A percentile compares a stretch with the other conserved stretches of the same genome.
These are phyloP conservation scores for Syngnathoides biaculeatus DNA, from an alignment of 2,113 vertebrate species.

Conservation along the genomic window DNA sequence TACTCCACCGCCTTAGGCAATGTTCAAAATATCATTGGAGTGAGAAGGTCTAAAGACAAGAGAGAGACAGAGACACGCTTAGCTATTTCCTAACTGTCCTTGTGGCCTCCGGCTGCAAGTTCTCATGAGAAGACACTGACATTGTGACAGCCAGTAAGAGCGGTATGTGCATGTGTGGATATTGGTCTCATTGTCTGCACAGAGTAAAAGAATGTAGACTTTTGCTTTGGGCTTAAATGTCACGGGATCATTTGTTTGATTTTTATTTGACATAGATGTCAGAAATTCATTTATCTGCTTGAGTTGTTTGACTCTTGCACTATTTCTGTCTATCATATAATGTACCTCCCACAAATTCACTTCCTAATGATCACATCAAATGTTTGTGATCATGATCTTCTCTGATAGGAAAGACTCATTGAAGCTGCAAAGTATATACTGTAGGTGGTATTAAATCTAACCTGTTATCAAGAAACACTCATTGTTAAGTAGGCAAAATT, in stretches of 20 bases:
- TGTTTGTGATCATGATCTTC: conserved; percentile 89
- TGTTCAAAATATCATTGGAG: conserved; percentile 42
- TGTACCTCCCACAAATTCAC: conserved; percentile 6
- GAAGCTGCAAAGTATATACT: conserved; percentile 86
- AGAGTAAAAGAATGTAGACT: conserved; percentile 1
- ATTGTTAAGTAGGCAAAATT: conserved; percentile 51
- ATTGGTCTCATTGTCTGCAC: conserved; percentile 32
- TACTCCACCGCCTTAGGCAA: conserved; percentile 52
- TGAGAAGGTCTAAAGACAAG: conserved; percentile 30
- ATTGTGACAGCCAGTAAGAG: conserved; percentile 24
- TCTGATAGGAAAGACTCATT: conserved; percentile 82
- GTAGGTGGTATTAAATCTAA: conserved; percentile 90
- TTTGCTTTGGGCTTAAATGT: conserved; percentile 13
- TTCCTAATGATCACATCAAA: conserved; percentile 84
- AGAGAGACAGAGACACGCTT: conserved; percentile 48
- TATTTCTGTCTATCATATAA: not conserved
- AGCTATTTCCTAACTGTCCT: conserved; percentile 44
- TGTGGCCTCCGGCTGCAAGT: conserved; percentile 42
- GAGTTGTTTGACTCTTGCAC: not conserved
- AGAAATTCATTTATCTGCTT: not conserved
- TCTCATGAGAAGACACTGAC: conserved; percentile 32
- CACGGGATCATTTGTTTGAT: conserved; percentile 8
- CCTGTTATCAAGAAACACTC: conserved; percentile 83
- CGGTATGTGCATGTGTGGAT: conserved; percentile 20
- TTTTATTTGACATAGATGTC: not conserved